Base-by-base conservation (phyloP, 2,888 invertebrate species). In the Mallateleia sp. region DNA sequence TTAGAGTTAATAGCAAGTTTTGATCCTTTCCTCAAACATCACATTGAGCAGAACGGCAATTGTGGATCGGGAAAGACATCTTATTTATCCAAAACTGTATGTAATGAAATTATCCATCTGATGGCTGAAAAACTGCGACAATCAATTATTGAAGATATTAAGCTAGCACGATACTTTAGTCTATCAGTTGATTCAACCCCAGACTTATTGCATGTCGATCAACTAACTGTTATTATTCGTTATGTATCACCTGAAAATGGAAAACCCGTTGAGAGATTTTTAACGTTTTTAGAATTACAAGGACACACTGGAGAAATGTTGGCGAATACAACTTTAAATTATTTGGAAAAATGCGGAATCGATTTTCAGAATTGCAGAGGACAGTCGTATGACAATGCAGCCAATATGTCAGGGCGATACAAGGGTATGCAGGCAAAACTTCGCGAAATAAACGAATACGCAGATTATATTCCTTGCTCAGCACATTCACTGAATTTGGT, bases 381-480 rank as follows among this genome's bases (percentile, higher is more conserved):
- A 14, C 69, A 69, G 15, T 71, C 62, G 3, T 79, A 94, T 88
- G 93, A 94, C 85, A 94, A 94, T 87, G 93, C 93, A 15, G 89
- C 92, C 9, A 94, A 94, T 66, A 93, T 93, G 92, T 89, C 91
- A 83, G 93, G 93, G 69, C 91, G 92, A 88, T 69, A 69, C 22
- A 88, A 87, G 83, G 93, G 93, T 8, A 92, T 94, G 69, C 93
- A 94, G 91, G 92, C 71, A 72, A 91, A 90, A 91, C 90, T 93
- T 91, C 32, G 91, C 32, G 90, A 93, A 74, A 60, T 60, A 47
- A 83, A 87, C 60, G 64, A 82, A 11, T 62, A 67, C 50, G 87
- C 86, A 28, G 52, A 75, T 64, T 88, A 45, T 64, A 69, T 89
- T 38, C 87, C 87, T n/a, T 88, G 88, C 64, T 20, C 58, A 24